A percentile compares a stretch with the other conserved stretches of the same genome.
Evolutionary conservation across 2,888 invertebrate species (phyloP).

Genomic region (Coelogynopora nodosa): DNA sequence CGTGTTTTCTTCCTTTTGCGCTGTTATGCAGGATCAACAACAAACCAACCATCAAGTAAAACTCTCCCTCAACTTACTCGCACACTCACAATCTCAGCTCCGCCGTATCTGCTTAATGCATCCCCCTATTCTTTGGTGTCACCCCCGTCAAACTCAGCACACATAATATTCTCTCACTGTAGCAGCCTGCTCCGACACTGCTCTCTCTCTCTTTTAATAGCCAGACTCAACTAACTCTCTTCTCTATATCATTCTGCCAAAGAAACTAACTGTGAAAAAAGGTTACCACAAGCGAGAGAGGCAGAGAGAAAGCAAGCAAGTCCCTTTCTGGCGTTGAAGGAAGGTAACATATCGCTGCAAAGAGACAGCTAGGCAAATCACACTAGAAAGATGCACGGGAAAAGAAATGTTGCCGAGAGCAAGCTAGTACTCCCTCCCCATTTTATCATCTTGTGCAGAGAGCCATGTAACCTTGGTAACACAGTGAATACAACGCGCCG

Average conservation of each 20-base stretch:
- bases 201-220: background rate
- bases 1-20: background rate
- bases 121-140: background rate
- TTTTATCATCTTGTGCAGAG: background rate
- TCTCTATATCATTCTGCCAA: background rate
- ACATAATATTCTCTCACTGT: background rate
- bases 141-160: background rate
- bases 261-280: background rate
- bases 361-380: conserved; percentile 28
- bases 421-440: background rate
- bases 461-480: background rate
- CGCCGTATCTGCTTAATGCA: conserved; percentile 1
- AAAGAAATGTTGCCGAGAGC: conserved; percentile 28
- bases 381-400: background rate
- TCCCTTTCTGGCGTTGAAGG: background rate
- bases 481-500: conserved; percentile 5
- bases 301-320: conserved; percentile 5
- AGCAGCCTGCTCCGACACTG: conserved; percentile 5
- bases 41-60: conserved; percentile 19
- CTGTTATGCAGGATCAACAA: background rate
- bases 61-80: conserved; percentile 8
- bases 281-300: background rate
- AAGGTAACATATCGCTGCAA: conserved; percentile 18
- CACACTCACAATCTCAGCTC: conserved; percentile 12
- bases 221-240: conserved; percentile 5